phyloP scores from a whole-genome alignment of 2,113 vertebrate species.

The Riparia riparia region DNA sequence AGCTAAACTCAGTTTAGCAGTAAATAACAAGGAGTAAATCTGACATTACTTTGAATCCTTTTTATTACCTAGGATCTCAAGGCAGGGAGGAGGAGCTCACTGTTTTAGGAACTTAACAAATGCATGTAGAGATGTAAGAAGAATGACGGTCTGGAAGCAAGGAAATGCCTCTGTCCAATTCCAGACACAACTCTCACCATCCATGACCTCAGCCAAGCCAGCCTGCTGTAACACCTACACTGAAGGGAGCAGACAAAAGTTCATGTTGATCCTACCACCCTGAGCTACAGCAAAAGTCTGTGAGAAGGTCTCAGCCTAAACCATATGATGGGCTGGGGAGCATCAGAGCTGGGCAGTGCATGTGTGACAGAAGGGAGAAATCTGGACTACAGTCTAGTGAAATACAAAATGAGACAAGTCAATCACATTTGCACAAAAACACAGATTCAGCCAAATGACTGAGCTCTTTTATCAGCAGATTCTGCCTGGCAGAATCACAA shows the following conservation, averaged over 20 bases:
- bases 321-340: not conserved
- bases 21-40: not conserved
- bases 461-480: not conserved
- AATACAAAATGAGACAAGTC: slow-evolving; percentile 34
- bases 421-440: slow-evolving; percentile 36
- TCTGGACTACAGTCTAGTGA: slow-evolving; percentile 17
- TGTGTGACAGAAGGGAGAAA: slow-evolving; percentile 46
- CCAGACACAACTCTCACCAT: not conserved
- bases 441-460: slow-evolving; percentile 9
- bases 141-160: not conserved
- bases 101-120: not conserved
- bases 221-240: not conserved
- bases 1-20: not conserved
- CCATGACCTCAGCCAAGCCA: not conserved
- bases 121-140: not conserved
- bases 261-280: not conserved
- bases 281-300: not conserved
- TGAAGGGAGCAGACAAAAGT: not conserved
- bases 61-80: not conserved
- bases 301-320: not conserved
- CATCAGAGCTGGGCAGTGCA: not conserved
- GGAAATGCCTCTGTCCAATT: not conserved
- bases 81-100: not conserved
- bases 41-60: not conserved
- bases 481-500: not conserved